Evolutionary conservation across 2,888 invertebrate genomes (phyloP), one percentile per base, ranked within the genome.

Genomic region (Tribolium freemani): DNA sequence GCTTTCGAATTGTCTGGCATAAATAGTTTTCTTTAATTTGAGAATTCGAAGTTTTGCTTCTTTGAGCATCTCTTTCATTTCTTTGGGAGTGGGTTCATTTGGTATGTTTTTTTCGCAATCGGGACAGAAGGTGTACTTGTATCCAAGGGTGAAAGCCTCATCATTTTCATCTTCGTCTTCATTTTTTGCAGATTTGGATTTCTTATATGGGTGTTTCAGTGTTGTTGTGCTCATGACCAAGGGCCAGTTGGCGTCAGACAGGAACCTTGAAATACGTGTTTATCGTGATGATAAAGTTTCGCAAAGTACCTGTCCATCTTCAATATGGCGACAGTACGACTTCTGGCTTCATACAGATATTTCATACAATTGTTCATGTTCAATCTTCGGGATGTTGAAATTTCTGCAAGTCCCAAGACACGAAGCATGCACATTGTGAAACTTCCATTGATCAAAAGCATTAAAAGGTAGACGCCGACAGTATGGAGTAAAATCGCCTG

Each of bases 1-100:
- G 67, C 90, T 89, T 77, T 91, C 91, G 76, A 89, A 91, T 80
- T 91, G 91, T 0, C 90, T 85, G 89, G 91, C 90, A 77, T 90
- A 91, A 0, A 90, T 90, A 77, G 91, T 90, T 84, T 90, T 91
- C 81, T 91, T 85, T 0, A 91, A 89, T 83, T 91, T 91, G 1
- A 91, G 80, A 1, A 91, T 88, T 4, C 91, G 86, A 51, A 90
- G 86, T 66, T 90, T 87, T 0, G 91, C 90, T 83, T 91, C 91
- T 68, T 26, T 56, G 2, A 53, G 38, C 54, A 66, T 66, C 20
- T 66, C 66, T 46, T 21, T 66, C 20, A 54, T 10, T 26, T 66
- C 66, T 20, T 66, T 66, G 3, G 6, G 2, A 4, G 66, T 54
- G 1, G 54, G 45, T 45, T 66, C 66, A 2, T 31, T 44, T 4